Conservation (phyloP, 2,888 invertebrate genomes). For the Agrochola lota region DNA sequence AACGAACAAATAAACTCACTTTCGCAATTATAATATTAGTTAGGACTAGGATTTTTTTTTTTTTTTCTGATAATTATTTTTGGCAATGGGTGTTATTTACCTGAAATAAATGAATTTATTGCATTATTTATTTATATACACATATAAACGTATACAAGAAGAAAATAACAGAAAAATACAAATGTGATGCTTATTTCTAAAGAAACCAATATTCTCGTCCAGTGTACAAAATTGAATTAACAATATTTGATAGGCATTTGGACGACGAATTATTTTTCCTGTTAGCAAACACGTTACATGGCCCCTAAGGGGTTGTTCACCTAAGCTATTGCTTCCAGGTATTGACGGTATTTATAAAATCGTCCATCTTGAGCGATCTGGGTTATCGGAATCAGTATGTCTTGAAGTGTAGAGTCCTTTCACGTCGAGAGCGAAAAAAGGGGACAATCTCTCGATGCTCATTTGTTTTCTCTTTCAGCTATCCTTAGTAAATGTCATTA, state of each 20-base stretch:
- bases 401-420: not conserved
- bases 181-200: too few species aligned
- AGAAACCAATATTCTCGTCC: too few species aligned
- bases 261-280: slow-evolving; percentile 10
- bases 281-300: not conserved
- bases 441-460: not conserved
- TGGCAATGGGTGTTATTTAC: too few species aligned
- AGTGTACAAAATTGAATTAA: not conserved
- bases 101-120: too few species aligned
- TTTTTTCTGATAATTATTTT: too few species aligned
- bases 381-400: not conserved
- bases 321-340: slow-evolving; percentile 4
- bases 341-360: not conserved
- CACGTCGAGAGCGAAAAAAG: not conserved
- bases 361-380: not conserved
- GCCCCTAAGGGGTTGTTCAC: slow-evolving; percentile 9
- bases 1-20: too few species aligned
- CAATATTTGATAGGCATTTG: not conserved
- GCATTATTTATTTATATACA: too few species aligned
- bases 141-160: too few species aligned
- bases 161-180: too few species aligned
- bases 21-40: too few species aligned
- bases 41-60: too few species aligned
- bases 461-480: not conserved
- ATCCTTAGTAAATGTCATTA: not conserved